These are phyloP conservation scores for Habropoda laboriosa DNA, from an alignment of 1,140 invertebrate genomes.

Conservation along the genomic window DNA sequence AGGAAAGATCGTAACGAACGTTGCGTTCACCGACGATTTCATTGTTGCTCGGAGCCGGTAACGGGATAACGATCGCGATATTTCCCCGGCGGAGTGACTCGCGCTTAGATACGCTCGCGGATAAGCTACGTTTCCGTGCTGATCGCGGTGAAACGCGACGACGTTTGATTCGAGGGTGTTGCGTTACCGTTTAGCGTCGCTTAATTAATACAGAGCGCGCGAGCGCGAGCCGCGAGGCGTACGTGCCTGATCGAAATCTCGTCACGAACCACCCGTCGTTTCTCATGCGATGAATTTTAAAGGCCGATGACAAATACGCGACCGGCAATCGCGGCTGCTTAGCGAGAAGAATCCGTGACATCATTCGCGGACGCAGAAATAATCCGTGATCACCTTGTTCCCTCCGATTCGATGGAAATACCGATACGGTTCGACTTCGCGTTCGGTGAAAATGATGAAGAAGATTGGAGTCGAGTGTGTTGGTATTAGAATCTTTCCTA, in stretches of 20 bases:
- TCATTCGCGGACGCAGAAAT: conserved; percentile 7
- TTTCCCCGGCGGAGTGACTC: not conserved
- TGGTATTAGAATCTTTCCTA: not conserved
- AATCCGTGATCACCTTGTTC: not conserved
- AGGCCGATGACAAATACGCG: conserved; percentile 47
- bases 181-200: conserved; percentile 43
- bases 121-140: conserved; percentile 35
- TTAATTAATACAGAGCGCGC: conserved; percentile 52
- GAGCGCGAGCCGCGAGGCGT: conserved; percentile 25
- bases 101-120: conserved; percentile 23
- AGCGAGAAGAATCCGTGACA: conserved; percentile 12
- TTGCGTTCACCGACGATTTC: conserved; percentile 14
- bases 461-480: not conserved
- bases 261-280: conserved; percentile 55
- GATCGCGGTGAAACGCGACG: conserved; percentile 37
- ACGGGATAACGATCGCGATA: conserved; percentile 28
- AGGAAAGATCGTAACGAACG: conserved; percentile 8
- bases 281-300: conserved; percentile 48
- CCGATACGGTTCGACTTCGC: not conserved
- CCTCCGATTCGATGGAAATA: not conserved
- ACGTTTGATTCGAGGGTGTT: conserved; percentile 42
- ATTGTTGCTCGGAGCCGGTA: not conserved
- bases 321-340: conserved; percentile 10
- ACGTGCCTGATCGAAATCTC: conserved; percentile 55
- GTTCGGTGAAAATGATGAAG: not conserved